phyloP scores from a whole-genome alignment of 2,113 vertebrate genomes.

The Marmota flaviventris region DNA sequence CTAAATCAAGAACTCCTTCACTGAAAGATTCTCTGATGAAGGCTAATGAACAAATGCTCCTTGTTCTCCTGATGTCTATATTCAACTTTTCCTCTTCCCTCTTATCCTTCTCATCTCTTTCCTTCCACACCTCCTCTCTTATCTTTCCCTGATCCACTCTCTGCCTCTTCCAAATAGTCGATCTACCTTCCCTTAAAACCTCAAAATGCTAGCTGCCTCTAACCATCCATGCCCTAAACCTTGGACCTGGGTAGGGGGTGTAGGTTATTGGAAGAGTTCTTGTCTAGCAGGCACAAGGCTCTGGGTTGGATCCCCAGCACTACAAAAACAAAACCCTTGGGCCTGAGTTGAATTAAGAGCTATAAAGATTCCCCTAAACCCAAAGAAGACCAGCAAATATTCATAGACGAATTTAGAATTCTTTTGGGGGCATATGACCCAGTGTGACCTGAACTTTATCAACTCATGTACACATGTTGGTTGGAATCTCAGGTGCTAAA shows the following conservation, averaged over 20 bases:
- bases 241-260: background rate
- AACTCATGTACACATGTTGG: background rate
- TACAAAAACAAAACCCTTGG: background rate
- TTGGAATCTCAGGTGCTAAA: background rate
- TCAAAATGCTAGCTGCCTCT: background rate
- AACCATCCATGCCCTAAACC: background rate
- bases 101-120: background rate
- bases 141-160: background rate
- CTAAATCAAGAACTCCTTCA: background rate
- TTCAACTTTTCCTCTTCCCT: background rate
- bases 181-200: background rate
- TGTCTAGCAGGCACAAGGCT: background rate
- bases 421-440: background rate
- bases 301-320: background rate
- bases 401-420: background rate
- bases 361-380: background rate
- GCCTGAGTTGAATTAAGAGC: slow-evolving; percentile 4
- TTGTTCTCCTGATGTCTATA: no score
- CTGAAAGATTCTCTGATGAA: background rate
- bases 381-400: background rate
- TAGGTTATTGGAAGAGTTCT: background rate
- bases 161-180: background rate
- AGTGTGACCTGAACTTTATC: background rate
- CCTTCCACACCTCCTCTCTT: no score
- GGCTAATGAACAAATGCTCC: background rate